Evolutionary conservation across 1,140 invertebrate genomes (phyloP), one percentile per base, ranked within the genome.

Genomic region (Drosophila santomea): DNA sequence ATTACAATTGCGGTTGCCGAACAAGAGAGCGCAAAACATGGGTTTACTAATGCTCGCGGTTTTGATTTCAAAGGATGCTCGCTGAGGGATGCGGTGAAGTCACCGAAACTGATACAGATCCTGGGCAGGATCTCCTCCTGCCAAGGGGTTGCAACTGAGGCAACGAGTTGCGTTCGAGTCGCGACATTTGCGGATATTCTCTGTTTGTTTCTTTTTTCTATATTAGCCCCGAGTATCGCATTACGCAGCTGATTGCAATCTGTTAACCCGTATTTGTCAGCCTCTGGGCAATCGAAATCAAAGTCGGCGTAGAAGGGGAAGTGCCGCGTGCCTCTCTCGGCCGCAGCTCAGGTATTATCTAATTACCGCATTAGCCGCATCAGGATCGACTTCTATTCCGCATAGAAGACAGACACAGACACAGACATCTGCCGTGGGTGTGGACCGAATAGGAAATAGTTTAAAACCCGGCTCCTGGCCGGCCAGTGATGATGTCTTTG

Each of bases 11-110:
- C 58, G 83, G 84, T 58, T 15, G 36, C 3, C 38, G 58, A 77
- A 89, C 80, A 89, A 50, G 58, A 51, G 79, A 35, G 23, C 41
- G 43, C 56, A 60, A 52, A 63, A 74, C 78, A 89, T 88, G 84
- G 84, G 77, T 36, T 80, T 72, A 75, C 78, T 79, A 82, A 82
- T 82, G 83, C 76, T 68, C 76, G 79, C 73, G 84, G 83, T 71
- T 89, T 84, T 48, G 43, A 78, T 89, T 89, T 77, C 67, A 80
- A 84, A 84, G 76, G 84, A 89, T 88, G 80, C 80, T 89, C 45
- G 50, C 57, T 36, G 67, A 82, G 52, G 82, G 78, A 62, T 84
- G 80, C 59, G 52, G 55, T 75, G 48, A 76, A 81, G 79, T 84
- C 76, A 77, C 44, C 55, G 75, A 68, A 76, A 83, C 61, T 74